Evolutionary conservation across 2,113 vertebrate genomes (phyloP).

Genomic region (Poecilia latipinna): DNA sequence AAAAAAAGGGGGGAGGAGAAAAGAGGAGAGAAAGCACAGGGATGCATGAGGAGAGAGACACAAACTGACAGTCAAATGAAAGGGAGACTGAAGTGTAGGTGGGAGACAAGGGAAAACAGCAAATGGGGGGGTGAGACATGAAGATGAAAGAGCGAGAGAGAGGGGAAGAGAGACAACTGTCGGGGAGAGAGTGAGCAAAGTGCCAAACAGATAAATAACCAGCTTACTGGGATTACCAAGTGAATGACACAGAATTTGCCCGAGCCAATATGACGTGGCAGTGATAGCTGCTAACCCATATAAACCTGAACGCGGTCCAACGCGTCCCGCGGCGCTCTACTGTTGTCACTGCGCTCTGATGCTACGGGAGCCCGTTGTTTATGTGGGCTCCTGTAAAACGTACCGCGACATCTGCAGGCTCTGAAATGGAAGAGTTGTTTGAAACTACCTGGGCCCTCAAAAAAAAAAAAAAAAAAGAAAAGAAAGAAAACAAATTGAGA

Average conservation of each 20-base stretch:
- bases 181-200: slow-evolving; percentile 58
- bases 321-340: slow-evolving; percentile 58
- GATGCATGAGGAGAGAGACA: slow-evolving; percentile 46
- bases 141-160: slow-evolving; percentile 59
- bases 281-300: slow-evolving; percentile 74
- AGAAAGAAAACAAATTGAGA: not conserved
- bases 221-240: slow-evolving; percentile 78
- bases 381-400: slow-evolving; percentile 10
- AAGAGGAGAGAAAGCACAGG: slow-evolving; percentile 35
- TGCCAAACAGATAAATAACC: slow-evolving; percentile 79
- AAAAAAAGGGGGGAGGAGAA: slow-evolving; percentile 51
- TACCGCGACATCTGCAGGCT: not conserved
- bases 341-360: slow-evolving; percentile 34
- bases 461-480: not conserved
- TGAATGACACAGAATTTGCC: slow-evolving; percentile 73
- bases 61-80: slow-evolving; percentile 62
- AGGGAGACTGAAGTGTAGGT: slow-evolving; percentile 71
- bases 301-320: slow-evolving; percentile 73
- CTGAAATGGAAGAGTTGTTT: not conserved
- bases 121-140: slow-evolving; percentile 57
- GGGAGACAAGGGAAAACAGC: slow-evolving; percentile 72
- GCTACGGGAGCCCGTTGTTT: slow-evolving; percentile 19
- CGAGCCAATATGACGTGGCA: slow-evolving; percentile 68
- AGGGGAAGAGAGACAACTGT: slow-evolving; percentile 43
- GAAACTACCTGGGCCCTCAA: not conserved